phyloP scores from a whole-genome alignment of 2,888 invertebrate genomes.

The Seira musarum region DNA sequence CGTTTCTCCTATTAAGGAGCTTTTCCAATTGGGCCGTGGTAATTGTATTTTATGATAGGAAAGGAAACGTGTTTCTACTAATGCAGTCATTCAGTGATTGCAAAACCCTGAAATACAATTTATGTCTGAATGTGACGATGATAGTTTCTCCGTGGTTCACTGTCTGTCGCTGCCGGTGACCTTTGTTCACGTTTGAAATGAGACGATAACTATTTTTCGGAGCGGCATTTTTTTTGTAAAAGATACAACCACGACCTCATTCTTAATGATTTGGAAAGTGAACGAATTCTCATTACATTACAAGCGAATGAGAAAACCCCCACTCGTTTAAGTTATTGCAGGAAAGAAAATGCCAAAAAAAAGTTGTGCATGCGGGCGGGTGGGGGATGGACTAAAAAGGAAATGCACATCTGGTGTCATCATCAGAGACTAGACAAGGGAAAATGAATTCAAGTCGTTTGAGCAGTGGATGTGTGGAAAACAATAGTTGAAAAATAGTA shows the following conservation, averaged over 20 bases:
- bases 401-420: conserved; percentile 23
- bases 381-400: conserved; percentile 38
- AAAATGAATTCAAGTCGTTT: neutral
- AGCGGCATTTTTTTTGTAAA: conserved; percentile 15
- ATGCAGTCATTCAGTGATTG: neutral
- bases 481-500: conserved; percentile 10
- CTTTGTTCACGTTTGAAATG: conserved; percentile 14
- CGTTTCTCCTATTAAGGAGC: neutral
- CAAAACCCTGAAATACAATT: neutral
- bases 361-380: conserved; percentile 5
- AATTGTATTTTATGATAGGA: neutral
- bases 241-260: conserved; percentile 4
- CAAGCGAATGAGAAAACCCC: neutral
- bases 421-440: conserved; percentile 12
- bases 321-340: conserved; percentile 23
- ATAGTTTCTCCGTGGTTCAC: neutral
- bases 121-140: too few relatives aligned
- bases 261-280: conserved; percentile 37
- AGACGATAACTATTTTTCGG: conserved; percentile 4
- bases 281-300: neutral
- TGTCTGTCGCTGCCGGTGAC: conserved; percentile 14
- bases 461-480: neutral
- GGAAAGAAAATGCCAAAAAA: conserved; percentile 41
- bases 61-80: too few relatives aligned
- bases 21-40: neutral